These are phyloP conservation scores for Crambe crambe DNA, from an alignment of 37 sponge, comb jelly and placozoan genomes.

Conservation along the genomic window DNA sequence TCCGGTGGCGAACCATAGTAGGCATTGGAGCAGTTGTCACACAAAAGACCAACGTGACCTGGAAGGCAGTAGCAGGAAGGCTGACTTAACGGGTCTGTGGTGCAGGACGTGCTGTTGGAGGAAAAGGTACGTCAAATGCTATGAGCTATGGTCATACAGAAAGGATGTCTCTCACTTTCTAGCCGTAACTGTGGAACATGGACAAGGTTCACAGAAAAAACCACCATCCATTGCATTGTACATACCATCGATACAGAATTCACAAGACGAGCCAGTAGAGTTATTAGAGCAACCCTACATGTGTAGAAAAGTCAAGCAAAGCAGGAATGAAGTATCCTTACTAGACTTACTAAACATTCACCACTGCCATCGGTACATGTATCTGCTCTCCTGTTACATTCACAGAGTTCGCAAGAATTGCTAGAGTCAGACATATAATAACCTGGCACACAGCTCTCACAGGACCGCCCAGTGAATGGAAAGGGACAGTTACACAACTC, in stretches of 20 bases:
- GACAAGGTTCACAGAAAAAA: conserved; percentile 14
- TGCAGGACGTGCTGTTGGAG: conserved; percentile 16
- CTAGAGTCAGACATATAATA: conserved; percentile 3
- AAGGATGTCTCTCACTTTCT: too few relatives aligned
- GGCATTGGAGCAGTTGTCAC: conserved; percentile 37
- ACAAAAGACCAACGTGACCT: conserved; percentile 28
- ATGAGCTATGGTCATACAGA: too few relatives aligned
- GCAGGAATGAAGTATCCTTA: too few relatives aligned
- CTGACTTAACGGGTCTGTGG: not conserved
- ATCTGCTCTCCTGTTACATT: conserved; percentile 26
- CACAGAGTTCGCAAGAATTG: conserved; percentile 25
- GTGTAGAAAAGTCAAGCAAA: too few relatives aligned
- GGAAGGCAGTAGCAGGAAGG: conserved; percentile 22
- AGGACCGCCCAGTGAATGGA: conserved; percentile 40
- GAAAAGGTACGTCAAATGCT: not conserved
- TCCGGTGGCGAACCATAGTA: conserved; percentile 38
- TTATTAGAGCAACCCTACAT: conserved; percentile 24
- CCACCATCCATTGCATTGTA: conserved; percentile 6
- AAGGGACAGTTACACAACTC: conserved; percentile 55
- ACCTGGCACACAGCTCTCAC: conserved; percentile 30
- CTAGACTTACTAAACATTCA: conserved; percentile 11
- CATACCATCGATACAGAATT: conserved; percentile 29
- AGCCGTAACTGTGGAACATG: too few relatives aligned
- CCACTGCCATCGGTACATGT: conserved; percentile 14
- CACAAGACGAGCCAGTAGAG: conserved; percentile 33